Percentiles rank a stretch among this genome's conserved stretches.
Evolutionary conservation across 1,140 invertebrate genomes (phyloP).

Genomic region (Diploscapter pachys): DNA sequence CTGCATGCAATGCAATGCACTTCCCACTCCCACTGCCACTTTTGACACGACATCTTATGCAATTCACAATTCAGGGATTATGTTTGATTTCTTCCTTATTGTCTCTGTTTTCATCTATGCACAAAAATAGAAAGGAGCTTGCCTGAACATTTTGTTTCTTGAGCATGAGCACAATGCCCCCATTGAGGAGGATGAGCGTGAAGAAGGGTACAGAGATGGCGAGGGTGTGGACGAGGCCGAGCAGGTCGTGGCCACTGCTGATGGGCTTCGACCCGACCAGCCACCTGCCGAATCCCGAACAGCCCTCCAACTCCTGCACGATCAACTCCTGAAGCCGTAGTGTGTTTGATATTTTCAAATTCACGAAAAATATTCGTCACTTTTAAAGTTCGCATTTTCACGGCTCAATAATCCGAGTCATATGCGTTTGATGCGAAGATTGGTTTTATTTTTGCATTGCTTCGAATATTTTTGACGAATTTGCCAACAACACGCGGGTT

Average conservation of each 20-base stretch:
- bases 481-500: neutral
- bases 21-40: too few relatives aligned
- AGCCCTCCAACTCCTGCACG: slow-evolving; percentile 24
- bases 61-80: neutral
- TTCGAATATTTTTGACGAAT: neutral
- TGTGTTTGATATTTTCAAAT: neutral
- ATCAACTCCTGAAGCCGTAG: slow-evolving; percentile 34
- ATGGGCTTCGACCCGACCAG: slow-evolving; percentile 8
- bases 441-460: too few relatives aligned
- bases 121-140: neutral
- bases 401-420: neutral
- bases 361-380: too few relatives aligned
- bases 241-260: neutral
- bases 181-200: slow-evolving; percentile 55
- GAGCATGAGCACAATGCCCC: slow-evolving; percentile 55
- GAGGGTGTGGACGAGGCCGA: slow-evolving; percentile 45
- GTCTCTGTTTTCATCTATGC: too few relatives aligned
- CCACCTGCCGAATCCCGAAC: slow-evolving; percentile 19
- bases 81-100: too few relatives aligned
- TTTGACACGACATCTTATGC: too few relatives aligned
- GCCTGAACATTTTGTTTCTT: slow-evolving; percentile 54
- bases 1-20: too few relatives aligned
- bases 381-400: neutral
- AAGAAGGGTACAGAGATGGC: slow-evolving; percentile 51
- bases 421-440: too few relatives aligned